These are phyloP conservation scores for Cerceris ruficornis DNA, from an alignment of 2,888 invertebrate genomes.

Conservation along the genomic window DNA sequence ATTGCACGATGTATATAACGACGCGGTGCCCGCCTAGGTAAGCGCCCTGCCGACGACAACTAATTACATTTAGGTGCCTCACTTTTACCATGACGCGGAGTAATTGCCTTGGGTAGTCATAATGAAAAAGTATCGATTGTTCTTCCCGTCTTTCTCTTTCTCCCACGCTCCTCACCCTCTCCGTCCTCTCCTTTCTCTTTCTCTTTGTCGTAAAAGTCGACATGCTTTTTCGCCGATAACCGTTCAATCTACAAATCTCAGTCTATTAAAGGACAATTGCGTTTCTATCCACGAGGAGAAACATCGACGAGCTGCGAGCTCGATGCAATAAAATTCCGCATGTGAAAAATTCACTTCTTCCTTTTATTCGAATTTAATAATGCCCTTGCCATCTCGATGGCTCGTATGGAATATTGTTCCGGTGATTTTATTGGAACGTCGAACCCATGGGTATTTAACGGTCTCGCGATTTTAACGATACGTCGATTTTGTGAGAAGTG, in stretches of 20 bases:
- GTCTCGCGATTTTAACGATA: no score
- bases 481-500: no score
- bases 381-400: neutral
- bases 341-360: neutral
- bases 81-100: slow-evolving; percentile 65
- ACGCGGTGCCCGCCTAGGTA: slow-evolving; percentile 61
- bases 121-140: slow-evolving; percentile 69
- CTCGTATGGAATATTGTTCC: no score
- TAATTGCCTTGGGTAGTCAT: slow-evolving; percentile 67
- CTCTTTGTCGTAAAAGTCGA: slow-evolving; percentile 16
- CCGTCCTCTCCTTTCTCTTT: slow-evolving; percentile 3
- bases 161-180: neutral
- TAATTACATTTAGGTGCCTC: slow-evolving; percentile 72
- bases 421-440: no score
- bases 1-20: slow-evolving; percentile 69
- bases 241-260: slow-evolving; percentile 29
- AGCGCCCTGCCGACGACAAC: slow-evolving; percentile 67
- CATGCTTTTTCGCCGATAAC: slow-evolving; percentile 13
- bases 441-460: no score
- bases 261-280: slow-evolving; percentile 2
- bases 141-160: slow-evolving; percentile 33
- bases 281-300: neutral
- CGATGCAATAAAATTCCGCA: no score
- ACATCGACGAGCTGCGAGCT: no score
- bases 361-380: neutral